A percentile compares a stretch with the other conserved stretches of the same genome.
phyloP scores from a whole-genome alignment of 2,113 vertebrate species.

The Hiodon tergisus region DNA sequence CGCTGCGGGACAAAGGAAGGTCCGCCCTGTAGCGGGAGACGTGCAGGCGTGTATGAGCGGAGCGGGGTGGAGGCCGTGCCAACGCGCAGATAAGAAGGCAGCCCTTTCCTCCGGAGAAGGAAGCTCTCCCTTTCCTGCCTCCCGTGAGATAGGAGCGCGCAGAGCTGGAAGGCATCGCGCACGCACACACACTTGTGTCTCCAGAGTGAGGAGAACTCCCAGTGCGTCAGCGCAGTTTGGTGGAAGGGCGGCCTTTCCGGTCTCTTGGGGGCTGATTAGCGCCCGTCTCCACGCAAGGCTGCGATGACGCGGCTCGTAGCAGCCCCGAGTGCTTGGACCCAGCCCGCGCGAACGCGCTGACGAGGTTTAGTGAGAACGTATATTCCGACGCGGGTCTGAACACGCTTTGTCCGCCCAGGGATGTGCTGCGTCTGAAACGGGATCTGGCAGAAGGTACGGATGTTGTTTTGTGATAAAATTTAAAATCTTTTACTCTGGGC shows the following conservation, averaged over 20 bases:
- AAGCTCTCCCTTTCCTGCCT: constrained; percentile 40
- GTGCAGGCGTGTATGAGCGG: too few relatives aligned
- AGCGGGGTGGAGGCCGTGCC: neutral
- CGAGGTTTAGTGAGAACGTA: too few relatives aligned
- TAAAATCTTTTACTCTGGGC: neutral
- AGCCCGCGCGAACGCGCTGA: neutral
- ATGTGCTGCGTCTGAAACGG: neutral
- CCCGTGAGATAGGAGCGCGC: constrained; percentile 10
- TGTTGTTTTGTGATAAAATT: neutral
- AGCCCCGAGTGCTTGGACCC: neutral
- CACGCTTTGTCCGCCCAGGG: neutral
- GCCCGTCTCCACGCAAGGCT: neutral
- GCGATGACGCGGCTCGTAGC: neutral
- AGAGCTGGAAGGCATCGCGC: constrained; percentile 26
- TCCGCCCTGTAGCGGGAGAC: too few relatives aligned
- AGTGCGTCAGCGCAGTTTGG: too few relatives aligned
- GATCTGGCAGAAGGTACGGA: neutral
- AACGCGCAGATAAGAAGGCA: constrained; percentile 18
- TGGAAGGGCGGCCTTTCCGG: too few relatives aligned
- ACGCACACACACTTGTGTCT: neutral
- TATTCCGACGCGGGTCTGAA: neutral
- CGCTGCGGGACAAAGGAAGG: too few relatives aligned
- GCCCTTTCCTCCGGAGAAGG: constrained; percentile 18
- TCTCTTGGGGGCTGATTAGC: too few relatives aligned
- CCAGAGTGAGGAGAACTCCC: too few relatives aligned